Evolutionary conservation across 2,797 vertebrate species (phyloP), one percentile per base, ranked within the genome.

Genomic region (Coregonus sp.): DNA sequence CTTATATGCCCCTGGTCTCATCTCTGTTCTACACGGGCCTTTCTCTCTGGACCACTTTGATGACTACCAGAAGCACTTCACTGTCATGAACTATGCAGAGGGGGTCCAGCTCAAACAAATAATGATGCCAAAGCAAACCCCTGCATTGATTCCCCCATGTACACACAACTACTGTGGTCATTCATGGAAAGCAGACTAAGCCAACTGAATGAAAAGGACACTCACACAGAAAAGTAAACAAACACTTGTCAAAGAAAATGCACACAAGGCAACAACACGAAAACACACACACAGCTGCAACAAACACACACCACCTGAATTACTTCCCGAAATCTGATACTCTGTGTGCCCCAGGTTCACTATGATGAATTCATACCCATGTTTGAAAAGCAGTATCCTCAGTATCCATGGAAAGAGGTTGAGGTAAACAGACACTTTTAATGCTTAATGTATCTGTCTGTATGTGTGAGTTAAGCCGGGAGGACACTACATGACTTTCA

Each of bases 31-130:
- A 0, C 80, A 0, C 65, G 99, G 98, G 83, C 91, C 96, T 0
- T 99, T 99, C 61, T 95, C 96, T 0, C 92, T 99, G 56, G 91
- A 94, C 20, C 94, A 95, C 79, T 92, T 97, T 79, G 97, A 99
- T 33, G 97, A 99, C 87, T 99, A 98, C 0, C 96, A 99, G 85
- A 99, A 99, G 75, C 98, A 99, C 88, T 99, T 96, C 94, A 99
- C 97, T 0, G 98, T 99, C 73, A 99, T 99, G 98, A 99, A 99
- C 91, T 99, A 99, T 0, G 85, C 94, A 2, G 92, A 95, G 0
- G 93, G 91, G 1, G 92, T 93, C 77, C 78, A 92, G 11, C 92
- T 99, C 4, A 98, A 98, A 83, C 98, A 98, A 95, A 98, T 98
- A 78, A 29, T 52, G 33, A 56, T 68, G 7, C 12, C 29, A n/a